Base-by-base conservation (phyloP, 2,113 vertebrate genomes). In the Ciconia stormi region DNA sequence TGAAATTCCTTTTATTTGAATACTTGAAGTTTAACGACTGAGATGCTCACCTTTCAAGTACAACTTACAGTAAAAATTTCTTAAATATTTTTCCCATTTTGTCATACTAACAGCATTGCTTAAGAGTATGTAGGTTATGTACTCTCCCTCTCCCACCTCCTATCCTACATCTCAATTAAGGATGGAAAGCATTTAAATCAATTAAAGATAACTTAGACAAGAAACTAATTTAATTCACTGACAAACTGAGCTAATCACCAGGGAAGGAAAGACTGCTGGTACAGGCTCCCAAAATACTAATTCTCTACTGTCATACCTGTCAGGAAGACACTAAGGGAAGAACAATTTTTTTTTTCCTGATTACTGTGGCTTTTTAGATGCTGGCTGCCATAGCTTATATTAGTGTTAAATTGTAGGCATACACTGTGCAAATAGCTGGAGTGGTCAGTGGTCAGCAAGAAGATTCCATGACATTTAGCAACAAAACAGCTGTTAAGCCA, bases 201-300 rank as follows among this genome's bases (percentile, higher is more conserved):
- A 52, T 95, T 96, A 74, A 34, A 76, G 81, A 52, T 84, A 96
- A 82, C 77, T 94, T 36, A 47, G 65, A 84, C 73, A 44, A 79
- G 83, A 91, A 94, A 87, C 26, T 40, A 52, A 87, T 84, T 91
- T 70, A 92, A 92, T 94, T 96, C 65, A 94, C 69, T 50, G 52
- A 52, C 73, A 93, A 89, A 87, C 26, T 36, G 40, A 89, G 42
- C 42, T 87, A 70, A 74, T 77, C 53, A 59, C n/a, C 27, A 73
- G 65, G 50, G 81, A 91, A 72, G 56, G 78, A 80, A 73, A 44
- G 67, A 71, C 72, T 91, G 21, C 25, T 92, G 42, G 46, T 88
- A 77, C 22, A 47, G 55, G 52, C n/a, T 95, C 63, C 53, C 79
- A 29, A 80, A 94, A 81, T 93, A 73, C 30, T 38, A 42, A 72